Base-by-base conservation (phyloP, 2,888 invertebrate species). In the Thymelicus lineola region DNA sequence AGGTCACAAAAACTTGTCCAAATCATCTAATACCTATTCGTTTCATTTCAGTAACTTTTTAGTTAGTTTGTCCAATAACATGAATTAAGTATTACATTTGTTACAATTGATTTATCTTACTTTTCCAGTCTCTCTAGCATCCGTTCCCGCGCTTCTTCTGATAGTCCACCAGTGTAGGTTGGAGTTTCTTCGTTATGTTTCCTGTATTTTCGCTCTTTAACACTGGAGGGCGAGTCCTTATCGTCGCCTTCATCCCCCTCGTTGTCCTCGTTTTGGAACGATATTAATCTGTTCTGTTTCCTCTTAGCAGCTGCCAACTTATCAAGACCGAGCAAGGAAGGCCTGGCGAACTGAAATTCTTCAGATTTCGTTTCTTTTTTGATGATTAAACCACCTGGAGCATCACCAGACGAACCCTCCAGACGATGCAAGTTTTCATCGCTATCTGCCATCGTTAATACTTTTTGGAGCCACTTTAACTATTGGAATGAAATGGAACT, bases 91-190 rank as follows among this genome's bases (percentile, higher is more conserved):
- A 12, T 0, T 42, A 42, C 9, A 42, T 42, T 42, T 42, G 12
- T 14, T 55, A 7, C 1, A 50, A 50, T 17, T 9, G 17, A 50
- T 15, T 12, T 46, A 55, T 0, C 12, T 15, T 68, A 68, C 82
- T 90, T 93, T 74, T 94, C 91, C 59, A 96, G 90, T 73, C 97
- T 94, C 80, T 97, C 96, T 45, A 96, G 88, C 81, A 97, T 94
- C 59, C 97, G 95, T 78, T 96, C 95, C 70, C 96, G 94, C 0
- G 97, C 97, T 82, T 96, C 96, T 70, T 96, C 95, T 38, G 97
- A 97, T 28, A 99, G 97, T 6, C 99, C 99, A 6, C 98, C 99
- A 0, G 98, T 98, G 82, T 99, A 96, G 0, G 98, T 97, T 0
- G 99, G 99, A 0, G 99, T 99, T 90, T 99, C 99, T 79, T 97